phyloP scores from a whole-genome alignment of 2,797 vertebrate species.

The Neostethus bicornis region DNA sequence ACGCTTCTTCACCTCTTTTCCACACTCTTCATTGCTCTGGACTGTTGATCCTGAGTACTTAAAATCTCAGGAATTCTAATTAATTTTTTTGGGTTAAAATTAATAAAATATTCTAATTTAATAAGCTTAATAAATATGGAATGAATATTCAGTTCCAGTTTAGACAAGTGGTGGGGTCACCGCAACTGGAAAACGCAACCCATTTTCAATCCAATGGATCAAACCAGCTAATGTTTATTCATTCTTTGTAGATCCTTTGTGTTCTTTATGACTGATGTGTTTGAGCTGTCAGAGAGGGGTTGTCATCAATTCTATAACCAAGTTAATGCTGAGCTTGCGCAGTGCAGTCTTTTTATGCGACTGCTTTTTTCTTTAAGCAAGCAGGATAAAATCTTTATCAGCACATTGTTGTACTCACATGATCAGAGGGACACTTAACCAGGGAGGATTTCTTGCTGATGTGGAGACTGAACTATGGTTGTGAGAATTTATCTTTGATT shows the following conservation, averaged over 20 bases:
- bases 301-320: constrained; percentile 2
- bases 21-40: too few relatives aligned
- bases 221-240: constrained; percentile 28
- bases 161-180: too few relatives aligned
- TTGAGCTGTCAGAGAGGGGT: too few relatives aligned
- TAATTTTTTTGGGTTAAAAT: too few relatives aligned
- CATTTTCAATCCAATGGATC: constrained; percentile 27
- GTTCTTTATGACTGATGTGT: background rate
- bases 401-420: constrained; percentile 48
- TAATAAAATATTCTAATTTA: too few relatives aligned
- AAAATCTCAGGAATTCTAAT: too few relatives aligned
- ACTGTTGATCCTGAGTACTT: too few relatives aligned
- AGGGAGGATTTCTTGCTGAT: constrained; percentile 53
- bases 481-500: constrained; percentile 37
- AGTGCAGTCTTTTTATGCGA: constrained; percentile 26
- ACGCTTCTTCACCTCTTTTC: too few relatives aligned
- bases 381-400: constrained; percentile 42
- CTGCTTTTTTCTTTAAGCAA: constrained; percentile 35
- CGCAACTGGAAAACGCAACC: constrained; percentile 16
- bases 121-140: too few relatives aligned
- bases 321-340: constrained; percentile 7
- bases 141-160: too few relatives aligned
- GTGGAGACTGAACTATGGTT: constrained; percentile 30
- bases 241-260: background rate
- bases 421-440: constrained; percentile 46